Conservation (phyloP, 2,113 vertebrate genomes). For the Anhinga rufa region DNA sequence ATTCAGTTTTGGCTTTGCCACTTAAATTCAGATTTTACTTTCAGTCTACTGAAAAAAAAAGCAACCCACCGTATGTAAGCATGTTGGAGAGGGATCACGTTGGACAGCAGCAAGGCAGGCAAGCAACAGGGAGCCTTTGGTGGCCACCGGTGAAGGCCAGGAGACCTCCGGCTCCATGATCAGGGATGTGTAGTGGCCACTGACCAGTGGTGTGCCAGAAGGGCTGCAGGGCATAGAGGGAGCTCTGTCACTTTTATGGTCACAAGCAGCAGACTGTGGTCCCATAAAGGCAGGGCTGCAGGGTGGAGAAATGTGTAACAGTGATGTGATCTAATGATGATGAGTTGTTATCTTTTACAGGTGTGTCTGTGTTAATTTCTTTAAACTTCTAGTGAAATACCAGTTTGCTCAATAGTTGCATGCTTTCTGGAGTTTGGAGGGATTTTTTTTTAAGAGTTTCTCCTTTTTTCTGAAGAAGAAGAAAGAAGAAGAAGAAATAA, state of each 20-base stretch:
- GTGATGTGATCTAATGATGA: background rate
- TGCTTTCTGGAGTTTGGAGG: background rate
- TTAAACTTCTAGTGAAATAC: background rate
- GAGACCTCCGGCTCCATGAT: background rate
- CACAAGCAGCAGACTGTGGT: background rate
- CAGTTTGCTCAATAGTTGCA: background rate
- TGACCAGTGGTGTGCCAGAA: background rate
- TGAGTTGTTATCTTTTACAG: background rate
- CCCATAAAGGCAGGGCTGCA: background rate
- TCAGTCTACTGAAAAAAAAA: background rate
- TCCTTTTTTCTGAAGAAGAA: background rate
- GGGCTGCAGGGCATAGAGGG: background rate
- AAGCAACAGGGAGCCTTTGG: background rate
- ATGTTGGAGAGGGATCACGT: background rate
- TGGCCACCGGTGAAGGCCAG: background rate
- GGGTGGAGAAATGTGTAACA: background rate
- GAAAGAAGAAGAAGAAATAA: too few species aligned
- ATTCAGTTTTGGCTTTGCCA: background rate
- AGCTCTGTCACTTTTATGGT: background rate
- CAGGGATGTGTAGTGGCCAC: background rate
- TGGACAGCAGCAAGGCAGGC: background rate
- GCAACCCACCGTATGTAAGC: fast-evolving
- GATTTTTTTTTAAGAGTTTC: background rate
- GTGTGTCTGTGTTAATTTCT: background rate
- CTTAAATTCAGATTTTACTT: background rate